Evolutionary conservation across 2,113 vertebrate species (phyloP), one percentile per base, ranked within the genome.

Genomic region (Camelus bactrianus): DNA sequence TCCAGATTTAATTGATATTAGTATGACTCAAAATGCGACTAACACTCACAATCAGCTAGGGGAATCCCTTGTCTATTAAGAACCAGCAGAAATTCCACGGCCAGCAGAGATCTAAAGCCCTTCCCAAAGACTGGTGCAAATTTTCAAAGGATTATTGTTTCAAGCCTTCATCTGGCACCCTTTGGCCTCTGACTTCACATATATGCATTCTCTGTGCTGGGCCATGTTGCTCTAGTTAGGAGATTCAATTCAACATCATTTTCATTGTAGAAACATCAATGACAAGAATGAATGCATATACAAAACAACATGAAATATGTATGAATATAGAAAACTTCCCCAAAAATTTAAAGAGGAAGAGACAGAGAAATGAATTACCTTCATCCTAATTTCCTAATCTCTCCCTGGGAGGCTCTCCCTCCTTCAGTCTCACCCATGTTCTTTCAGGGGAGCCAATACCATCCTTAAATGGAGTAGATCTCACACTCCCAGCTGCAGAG

Each of bases 301-400:
- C 15, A 32, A 5, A 75, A 14, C 13, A 56, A 67, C n/a, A 56
- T 50, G 46, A 79, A 88, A 69, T 26, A 69, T 76, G 35, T 38
- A 17, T 42, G 46, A 84, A 9, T 84, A n/a, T 30, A 26, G n/a
- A 46, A 70, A 28, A 15, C 1, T 32, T 58, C 22, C 28, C 17
- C 48, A 80, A 84, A 94, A 38, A 76, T 32, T 50, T 88, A 80
- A 26, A 28, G 16, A 69, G 16, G 28, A 77, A 93, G 13, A 58
- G 16, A 58, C 67, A 60, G 1, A 35, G 10, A 84, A 80, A 56
- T 46, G 26, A 4, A 1, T 86, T 50, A 48, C 1, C 8, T 11
- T 86, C 48, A 12, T 62, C 8, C 17, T 32, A 35, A 75, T 48
- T 48, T 86, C 30, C 15, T 16, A 12, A 3, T 20, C 82, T 86